Evolutionary conservation across 2,113 vertebrate genomes (phyloP).

Genomic region (Nicator chloris): DNA sequence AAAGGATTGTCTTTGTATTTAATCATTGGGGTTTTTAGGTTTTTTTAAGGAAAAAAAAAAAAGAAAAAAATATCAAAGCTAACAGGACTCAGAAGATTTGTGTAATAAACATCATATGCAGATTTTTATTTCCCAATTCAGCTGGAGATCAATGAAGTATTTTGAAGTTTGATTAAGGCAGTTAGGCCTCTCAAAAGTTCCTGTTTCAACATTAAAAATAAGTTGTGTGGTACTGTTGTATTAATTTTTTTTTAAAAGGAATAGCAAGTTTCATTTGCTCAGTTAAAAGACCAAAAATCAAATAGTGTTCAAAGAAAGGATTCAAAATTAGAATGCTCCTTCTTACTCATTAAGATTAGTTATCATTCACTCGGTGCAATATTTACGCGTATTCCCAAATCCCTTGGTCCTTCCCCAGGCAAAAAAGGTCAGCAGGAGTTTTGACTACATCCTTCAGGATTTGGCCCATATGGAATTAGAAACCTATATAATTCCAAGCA

Average conservation of each 20-base stretch:
- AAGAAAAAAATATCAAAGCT: slow-evolving; percentile 63
- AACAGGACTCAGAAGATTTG: slow-evolving; percentile 75
- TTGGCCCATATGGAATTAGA: slow-evolving; percentile 53
- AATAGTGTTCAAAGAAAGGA: not conserved
- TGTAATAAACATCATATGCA: slow-evolving; percentile 75
- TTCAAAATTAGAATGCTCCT: not conserved
- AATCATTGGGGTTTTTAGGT: slow-evolving; percentile 37
- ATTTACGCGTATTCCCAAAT: not conserved
- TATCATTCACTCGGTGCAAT: not conserved
- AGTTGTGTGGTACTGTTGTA: not conserved
- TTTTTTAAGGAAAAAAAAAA: slow-evolving; percentile 20
- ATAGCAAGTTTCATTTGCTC: not conserved
- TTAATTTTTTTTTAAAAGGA: not conserved
- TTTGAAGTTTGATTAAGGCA: slow-evolving; percentile 74
- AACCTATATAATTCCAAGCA: slow-evolving; percentile 27
- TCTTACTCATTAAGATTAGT: not conserved
- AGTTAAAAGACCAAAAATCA: slow-evolving; percentile 5
- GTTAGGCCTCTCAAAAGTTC: slow-evolving; percentile 43
- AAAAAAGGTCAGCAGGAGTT: slow-evolving; percentile 37
- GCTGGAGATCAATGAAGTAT: slow-evolving; percentile 59
- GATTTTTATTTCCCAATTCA: slow-evolving; percentile 70
- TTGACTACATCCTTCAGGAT: slow-evolving; percentile 27
- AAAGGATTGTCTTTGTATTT: slow-evolving; percentile 66
- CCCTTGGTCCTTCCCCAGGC: not conserved
- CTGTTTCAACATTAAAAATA: slow-evolving; percentile 29